Evolutionary conservation across 2,113 vertebrate species (phyloP).

Genomic region (Centropus bengalensis): DNA sequence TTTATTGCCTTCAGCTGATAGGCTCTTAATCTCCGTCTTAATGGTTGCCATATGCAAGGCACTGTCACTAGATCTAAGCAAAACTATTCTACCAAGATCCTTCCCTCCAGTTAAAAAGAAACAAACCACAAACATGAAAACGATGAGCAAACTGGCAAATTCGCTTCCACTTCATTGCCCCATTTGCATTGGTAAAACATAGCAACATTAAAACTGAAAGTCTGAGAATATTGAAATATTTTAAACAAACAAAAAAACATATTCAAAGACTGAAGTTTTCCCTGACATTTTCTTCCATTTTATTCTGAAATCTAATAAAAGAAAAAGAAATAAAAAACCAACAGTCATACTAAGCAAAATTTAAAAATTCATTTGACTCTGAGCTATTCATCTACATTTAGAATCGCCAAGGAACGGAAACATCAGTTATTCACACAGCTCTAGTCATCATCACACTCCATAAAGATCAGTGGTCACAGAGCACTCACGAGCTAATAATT

Average conservation of each 20-base stretch:
- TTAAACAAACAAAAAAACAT: not conserved
- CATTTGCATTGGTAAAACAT: not conserved
- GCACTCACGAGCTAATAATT: constrained; percentile 49
- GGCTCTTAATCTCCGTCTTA: constrained; percentile 7
- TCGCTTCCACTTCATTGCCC: not conserved
- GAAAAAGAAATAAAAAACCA: constrained; percentile 4
- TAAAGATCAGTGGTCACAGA: constrained; percentile 47
- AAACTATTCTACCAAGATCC: not conserved
- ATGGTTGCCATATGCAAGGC: not conserved
- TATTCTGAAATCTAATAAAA: not conserved
- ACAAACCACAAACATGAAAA: not conserved
- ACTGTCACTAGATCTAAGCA: not conserved
- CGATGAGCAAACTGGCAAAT: not conserved
- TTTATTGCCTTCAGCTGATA: constrained; percentile 29
- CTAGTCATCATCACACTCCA: constrained; percentile 22
- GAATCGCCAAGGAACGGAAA: constrained; percentile 13
- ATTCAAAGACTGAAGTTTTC: not conserved
- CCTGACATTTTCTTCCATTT: constrained; percentile 6
- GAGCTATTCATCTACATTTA: constrained; percentile 36
- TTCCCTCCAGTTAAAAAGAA: not conserved
- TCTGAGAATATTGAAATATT: not conserved
- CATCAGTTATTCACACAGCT: constrained; percentile 44
- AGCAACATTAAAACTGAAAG: not conserved
- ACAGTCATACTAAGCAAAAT: not conserved
- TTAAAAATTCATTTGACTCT: not conserved